phyloP scores from a whole-genome alignment of 2,888 invertebrate genomes.

The Stratiomys singularior region DNA sequence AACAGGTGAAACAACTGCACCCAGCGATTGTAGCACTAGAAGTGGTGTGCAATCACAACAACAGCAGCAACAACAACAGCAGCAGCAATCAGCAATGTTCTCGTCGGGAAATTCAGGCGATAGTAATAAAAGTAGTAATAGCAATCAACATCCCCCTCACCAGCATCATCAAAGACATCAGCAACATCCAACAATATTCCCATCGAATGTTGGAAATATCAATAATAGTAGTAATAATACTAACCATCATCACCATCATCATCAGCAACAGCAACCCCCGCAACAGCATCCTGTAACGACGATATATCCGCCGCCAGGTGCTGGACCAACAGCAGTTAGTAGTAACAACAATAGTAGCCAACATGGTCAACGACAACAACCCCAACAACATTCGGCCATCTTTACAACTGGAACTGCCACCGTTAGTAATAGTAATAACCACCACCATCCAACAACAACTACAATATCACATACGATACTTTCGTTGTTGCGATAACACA shows the following conservation, averaged over 20 bases:
- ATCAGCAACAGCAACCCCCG: not conserved
- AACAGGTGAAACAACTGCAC: slow-evolving; percentile 13
- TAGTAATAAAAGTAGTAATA: slow-evolving; percentile 27
- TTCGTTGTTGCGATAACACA: slow-evolving; percentile 30
- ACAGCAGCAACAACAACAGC: slow-evolving; percentile 47
- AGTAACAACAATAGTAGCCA: slow-evolving; percentile 11
- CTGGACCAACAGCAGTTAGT: not conserved
- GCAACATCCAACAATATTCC: slow-evolving; percentile 5
- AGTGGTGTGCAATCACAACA: slow-evolving; percentile 43
- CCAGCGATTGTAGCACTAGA: slow-evolving; percentile 25
- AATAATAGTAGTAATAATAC: not conserved
- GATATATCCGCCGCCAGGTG: not conserved
- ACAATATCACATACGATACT: slow-evolving; percentile 37
- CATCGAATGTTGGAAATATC: not conserved
- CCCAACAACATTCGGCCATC: slow-evolving; percentile 16
- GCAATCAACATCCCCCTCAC: slow-evolving; percentile 12
- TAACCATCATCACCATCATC: not conserved
- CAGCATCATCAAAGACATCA: slow-evolving; percentile 21
- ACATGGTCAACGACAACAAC: slow-evolving; percentile 13
- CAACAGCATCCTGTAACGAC: not conserved
- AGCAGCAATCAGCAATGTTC: slow-evolving; percentile 43
- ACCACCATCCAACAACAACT: slow-evolving; percentile 37
- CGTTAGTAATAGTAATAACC: slow-evolving; percentile 29
- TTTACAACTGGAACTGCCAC: slow-evolving; percentile 9
- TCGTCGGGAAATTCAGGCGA: not conserved